phyloP scores from a whole-genome alignment of 2,797 vertebrate genomes.

The Ibycter americanus region DNA sequence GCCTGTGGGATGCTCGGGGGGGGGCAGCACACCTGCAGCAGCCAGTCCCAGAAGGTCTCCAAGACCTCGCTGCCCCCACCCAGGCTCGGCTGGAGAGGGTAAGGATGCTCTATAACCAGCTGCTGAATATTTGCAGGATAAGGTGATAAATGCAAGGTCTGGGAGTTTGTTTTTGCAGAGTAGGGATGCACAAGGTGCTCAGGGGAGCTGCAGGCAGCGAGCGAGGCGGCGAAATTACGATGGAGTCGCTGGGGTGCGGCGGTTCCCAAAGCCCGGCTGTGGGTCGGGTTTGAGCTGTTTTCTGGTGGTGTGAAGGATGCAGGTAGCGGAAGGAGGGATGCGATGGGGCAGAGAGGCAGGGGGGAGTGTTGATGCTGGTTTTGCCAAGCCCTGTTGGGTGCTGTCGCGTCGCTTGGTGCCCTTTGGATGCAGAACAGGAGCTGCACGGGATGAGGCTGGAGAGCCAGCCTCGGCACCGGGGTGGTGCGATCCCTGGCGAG shows the following conservation, averaged over 20 bases:
- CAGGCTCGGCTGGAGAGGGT: not conserved
- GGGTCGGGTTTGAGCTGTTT: not conserved
- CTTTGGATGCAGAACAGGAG: not conserved
- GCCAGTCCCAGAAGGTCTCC: not conserved
- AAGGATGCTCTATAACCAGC: not conserved
- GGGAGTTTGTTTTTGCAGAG: not conserved
- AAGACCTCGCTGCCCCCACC: not conserved
- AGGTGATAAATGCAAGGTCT: not conserved
- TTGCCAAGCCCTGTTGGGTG: not conserved
- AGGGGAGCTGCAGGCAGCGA: not conserved
- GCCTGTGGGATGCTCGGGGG: not conserved
- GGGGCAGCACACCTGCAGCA: accelerated
- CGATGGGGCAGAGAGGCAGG: not conserved
- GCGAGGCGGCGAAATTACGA: too few relatives aligned
- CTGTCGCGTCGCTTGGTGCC: accelerated
- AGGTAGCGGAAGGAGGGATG: not conserved
- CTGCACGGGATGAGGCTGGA: not conserved
- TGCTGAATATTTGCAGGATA: not conserved
- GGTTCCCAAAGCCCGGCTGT: not conserved
- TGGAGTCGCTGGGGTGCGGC: too few relatives aligned
- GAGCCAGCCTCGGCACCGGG: not conserved
- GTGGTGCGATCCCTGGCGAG: not conserved
- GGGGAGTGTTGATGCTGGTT: not conserved
- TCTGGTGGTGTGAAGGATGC: not conserved
- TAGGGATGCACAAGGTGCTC: not conserved